A percentile compares a stretch with the other conserved stretches of the same genome.
phyloP scores from a whole-genome alignment of 1,140 invertebrate genomes.

The Diplogasteroides magnus region DNA sequence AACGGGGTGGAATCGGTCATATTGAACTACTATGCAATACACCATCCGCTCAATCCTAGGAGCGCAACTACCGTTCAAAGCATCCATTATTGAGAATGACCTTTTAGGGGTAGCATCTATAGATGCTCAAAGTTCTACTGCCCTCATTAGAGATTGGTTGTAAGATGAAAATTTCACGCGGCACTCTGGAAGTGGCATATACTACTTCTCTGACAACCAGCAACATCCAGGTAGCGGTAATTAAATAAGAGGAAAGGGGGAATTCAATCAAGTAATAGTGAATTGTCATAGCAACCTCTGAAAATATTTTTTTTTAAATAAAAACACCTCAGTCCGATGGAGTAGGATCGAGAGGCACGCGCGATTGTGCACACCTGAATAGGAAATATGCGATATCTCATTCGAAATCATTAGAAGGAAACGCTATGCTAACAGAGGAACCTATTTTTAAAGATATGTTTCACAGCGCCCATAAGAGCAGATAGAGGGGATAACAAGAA shows the following conservation, averaged over 20 bases:
- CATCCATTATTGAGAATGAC: too few relatives aligned
- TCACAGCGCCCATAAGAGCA: not conserved
- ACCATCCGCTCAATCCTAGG: too few relatives aligned
- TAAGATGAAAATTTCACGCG: not conserved
- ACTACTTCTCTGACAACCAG: not conserved
- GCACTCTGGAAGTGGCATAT: not conserved
- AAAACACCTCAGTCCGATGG: conserved; percentile 44
- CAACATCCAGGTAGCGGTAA: not conserved
- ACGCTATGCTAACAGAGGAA: too few relatives aligned
- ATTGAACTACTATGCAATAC: too few relatives aligned
- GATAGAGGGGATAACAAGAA: not conserved
- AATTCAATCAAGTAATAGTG: not conserved
- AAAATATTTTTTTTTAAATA: conserved; percentile 30
- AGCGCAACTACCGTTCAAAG: too few relatives aligned
- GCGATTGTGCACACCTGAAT: conserved; percentile 35
- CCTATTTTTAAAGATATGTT: too few relatives aligned
- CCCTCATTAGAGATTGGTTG: not conserved
- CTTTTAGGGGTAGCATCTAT: too few relatives aligned
- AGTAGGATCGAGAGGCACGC: conserved; percentile 49
- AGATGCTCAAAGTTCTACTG: too few relatives aligned
- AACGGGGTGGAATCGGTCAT: too few relatives aligned
- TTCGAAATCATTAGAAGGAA: too few relatives aligned
- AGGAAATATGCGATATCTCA: too few relatives aligned
- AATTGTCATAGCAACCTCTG: not conserved
- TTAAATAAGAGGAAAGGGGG: not conserved